phyloP scores from a whole-genome alignment of 2,113 vertebrate genomes.

The Camarhynchus parvulus region DNA sequence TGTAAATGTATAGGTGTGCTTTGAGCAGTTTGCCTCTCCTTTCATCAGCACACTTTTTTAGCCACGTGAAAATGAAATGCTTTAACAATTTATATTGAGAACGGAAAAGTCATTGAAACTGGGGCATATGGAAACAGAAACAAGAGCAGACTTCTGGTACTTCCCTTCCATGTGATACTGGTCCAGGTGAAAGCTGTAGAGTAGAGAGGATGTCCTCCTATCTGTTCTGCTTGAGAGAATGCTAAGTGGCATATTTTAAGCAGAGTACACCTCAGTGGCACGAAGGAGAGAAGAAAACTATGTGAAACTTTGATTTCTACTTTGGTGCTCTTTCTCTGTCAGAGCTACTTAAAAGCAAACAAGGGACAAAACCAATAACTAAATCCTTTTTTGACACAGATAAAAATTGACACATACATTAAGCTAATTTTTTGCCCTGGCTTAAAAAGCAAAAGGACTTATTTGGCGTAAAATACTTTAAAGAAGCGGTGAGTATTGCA shows the following conservation, averaged over 20 bases:
- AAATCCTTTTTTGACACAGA: not conserved
- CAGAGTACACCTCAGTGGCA: not conserved
- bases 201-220: not conserved
- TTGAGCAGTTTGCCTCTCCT: slow-evolving; percentile 36
- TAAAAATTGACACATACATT: not conserved
- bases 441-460: not conserved
- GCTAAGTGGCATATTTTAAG: not conserved
- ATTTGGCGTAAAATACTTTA: not conserved
- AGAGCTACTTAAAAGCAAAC: not conserved
- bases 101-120: not conserved
- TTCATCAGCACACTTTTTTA: not conserved
- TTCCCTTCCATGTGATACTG: not conserved
- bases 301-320: not conserved
- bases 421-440: not conserved
- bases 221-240: not conserved
- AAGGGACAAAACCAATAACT: not conserved
- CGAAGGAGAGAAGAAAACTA: not conserved
- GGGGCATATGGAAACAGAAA: not conserved
- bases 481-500: not conserved
- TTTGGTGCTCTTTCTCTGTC: not conserved
- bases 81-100: not conserved
- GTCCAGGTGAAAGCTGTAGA: not conserved
- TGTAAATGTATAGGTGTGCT: not conserved
- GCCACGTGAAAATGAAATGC: slow-evolving; percentile 34
- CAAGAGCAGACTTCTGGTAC: not conserved